Evolutionary conservation across 2,113 vertebrate genomes (phyloP), one percentile per base, ranked within the genome.

Genomic region (Piprites chloris): DNA sequence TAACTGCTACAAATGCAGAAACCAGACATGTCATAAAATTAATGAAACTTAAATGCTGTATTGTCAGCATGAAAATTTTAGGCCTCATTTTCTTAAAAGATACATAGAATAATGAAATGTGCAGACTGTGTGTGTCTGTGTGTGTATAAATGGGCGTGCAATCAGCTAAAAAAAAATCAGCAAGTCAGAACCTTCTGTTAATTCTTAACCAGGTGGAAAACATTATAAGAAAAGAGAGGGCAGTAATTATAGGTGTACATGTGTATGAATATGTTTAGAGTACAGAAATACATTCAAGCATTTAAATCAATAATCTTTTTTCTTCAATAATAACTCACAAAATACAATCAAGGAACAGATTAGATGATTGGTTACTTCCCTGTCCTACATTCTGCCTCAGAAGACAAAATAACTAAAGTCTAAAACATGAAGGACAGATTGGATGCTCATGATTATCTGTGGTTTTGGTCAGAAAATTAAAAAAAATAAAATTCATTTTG

Each of bases 1-100:
- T 92, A 96, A 79, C 67, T 96, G 69, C 58, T 94, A 94, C 81
- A 97, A 97, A 92, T 91, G 87, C 79, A 97, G 66, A 94, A 95
- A 92, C 5, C 16, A 93, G 47, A 65, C 90, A 96, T 55, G 47
- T 89, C 74, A 96, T 92, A 94, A 97, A 98, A 97, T 96, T 92
- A 96, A 91, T 67, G 55, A 91, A 97, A 96, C 88, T 77, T 87
- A 93, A 96, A 92, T 88, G 4, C 67, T 89, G 97, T 97, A 86
- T 90, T 96, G 46, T 94, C 61, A 89, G 67, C 67, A 90, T 91
- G 28, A 50, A 96, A 94, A 94, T 94, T 85, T 83, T 69, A 78
- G 39, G n/a, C n/a, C 65, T 53, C 11, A 0, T 91, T 93, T 96
- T 97, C 66, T 72, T 95, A 89, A 95, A 96, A 91, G n/a, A 59